Conservation (phyloP, 2,113 vertebrate genomes). For the Atractosteus spatula region DNA sequence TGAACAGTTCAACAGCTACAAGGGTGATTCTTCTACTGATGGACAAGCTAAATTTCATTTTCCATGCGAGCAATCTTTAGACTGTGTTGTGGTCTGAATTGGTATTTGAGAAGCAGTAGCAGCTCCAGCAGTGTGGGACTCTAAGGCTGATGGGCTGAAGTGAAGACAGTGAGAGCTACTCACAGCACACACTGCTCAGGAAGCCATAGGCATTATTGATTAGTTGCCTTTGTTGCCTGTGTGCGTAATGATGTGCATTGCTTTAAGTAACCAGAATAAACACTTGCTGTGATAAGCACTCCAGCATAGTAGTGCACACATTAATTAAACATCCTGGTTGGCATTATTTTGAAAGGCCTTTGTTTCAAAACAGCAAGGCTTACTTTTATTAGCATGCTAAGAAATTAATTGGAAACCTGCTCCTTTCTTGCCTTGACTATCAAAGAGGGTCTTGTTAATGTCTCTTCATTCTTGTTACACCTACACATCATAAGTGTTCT, state of each 20-base stretch:
- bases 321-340: constrained; percentile 43
- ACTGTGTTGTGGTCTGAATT: background rate
- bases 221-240: constrained; percentile 27
- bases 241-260: constrained; percentile 28
- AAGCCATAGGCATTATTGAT: constrained; percentile 39
- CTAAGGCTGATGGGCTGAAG: constrained; percentile 33
- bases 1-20: no score
- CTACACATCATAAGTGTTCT: constrained; percentile 7
- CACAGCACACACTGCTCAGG: background rate
- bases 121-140: constrained; percentile 19
- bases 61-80: no score
- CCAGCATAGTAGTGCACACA: constrained; percentile 37
- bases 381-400: constrained; percentile 57
- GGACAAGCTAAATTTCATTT: no score
- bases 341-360: constrained; percentile 29
- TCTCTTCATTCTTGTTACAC: background rate
- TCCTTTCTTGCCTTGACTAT: constrained; percentile 44
- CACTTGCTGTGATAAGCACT: constrained; percentile 39
- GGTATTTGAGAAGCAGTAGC: background rate
- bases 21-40: no score
- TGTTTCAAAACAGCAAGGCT: constrained; percentile 29
- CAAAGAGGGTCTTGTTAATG: constrained; percentile 1
- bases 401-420: constrained; percentile 48
- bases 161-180: constrained; percentile 14
- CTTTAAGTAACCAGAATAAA: constrained; percentile 38